Evolutionary conservation across 2,888 invertebrate species (phyloP), one percentile per base, ranked within the genome.

Genomic region (Atherix ibis): DNA sequence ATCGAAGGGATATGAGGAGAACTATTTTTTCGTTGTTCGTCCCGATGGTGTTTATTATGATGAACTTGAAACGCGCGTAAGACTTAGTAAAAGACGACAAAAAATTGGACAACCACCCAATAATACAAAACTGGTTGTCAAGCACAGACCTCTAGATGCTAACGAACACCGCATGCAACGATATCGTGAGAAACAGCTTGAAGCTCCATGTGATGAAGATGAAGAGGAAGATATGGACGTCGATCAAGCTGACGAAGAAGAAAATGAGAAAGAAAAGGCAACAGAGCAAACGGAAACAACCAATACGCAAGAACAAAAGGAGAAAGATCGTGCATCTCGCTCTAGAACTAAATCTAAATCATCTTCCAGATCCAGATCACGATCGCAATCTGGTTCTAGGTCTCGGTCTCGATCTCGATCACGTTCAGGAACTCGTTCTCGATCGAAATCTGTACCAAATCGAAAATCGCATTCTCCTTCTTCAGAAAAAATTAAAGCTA

Each of bases 1-100:
- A 1, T 84, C 84, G 1, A 83, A 84, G 54, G 89, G 91, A 24
- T 94, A 92, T 49, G 94, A 95, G 59, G 95, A 97, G 62, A 97
- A 92, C 56, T 95, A 94, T 56, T 95, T 92, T 66, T 77, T 95
- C 62, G 87, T 94, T 38, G 76, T 91, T 44, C 73, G 92, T 38
- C 78, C 79, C 44, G 85, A 88, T 54, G 83, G 82, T 26, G 85
- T 92, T 4, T 95, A 80, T 61, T 97, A 92, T 61, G 88, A 94
- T 61, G 94, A 94, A 61, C 53, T 95, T 45, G 94, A 95, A 62
- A 94, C 94, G 0, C 78, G 94, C 35, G 95, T 95, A 38, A 76
- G 94, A 4, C 66, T 95, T 38, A 94, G 87, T 45, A 95, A 95
- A 59, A 72, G 95, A 10, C 71, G 95, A 32, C 84, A 89, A 31